Evolutionary conservation across 2,113 vertebrate genomes (phyloP).

Genomic region (Oncorhynchus clarkii): DNA sequence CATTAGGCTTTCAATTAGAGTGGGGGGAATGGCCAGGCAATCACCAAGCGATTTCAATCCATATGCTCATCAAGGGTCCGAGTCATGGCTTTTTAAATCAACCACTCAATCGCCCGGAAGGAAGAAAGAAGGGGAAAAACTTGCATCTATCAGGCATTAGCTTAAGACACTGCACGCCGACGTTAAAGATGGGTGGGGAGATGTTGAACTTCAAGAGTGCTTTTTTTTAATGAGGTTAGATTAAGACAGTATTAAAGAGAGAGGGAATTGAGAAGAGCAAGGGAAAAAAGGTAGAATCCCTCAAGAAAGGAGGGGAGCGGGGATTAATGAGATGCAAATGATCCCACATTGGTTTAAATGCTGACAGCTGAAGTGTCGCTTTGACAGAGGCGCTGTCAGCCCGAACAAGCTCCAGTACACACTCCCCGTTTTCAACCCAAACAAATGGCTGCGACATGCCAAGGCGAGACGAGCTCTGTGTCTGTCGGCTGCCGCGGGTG

Average conservation of each 20-base stretch:
- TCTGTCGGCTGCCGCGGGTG: slow-evolving; percentile 49
- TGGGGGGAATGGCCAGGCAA: slow-evolving; percentile 66
- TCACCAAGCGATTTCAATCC: slow-evolving; percentile 73
- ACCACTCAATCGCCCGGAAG: slow-evolving; percentile 31
- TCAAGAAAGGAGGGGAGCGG: slow-evolving; percentile 40
- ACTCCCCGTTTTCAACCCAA: slow-evolving; percentile 49
- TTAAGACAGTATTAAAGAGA: slow-evolving; percentile 53
- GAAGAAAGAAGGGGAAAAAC: slow-evolving; percentile 34
- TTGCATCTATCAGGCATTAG: slow-evolving; percentile 62
- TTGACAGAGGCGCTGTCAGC: slow-evolving; percentile 55
- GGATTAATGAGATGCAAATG: slow-evolving; percentile 69
- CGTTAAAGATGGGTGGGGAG: slow-evolving; percentile 19
- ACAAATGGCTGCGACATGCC: slow-evolving; percentile 47
- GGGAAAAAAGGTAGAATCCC: slow-evolving; percentile 34
- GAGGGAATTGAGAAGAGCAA: slow-evolving; percentile 22
- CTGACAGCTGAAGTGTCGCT: slow-evolving; percentile 59
- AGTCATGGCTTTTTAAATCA: slow-evolving; percentile 74
- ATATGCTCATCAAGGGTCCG: slow-evolving; percentile 72
- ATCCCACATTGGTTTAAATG: slow-evolving; percentile 55
- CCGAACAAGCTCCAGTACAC: slow-evolving; percentile 63
- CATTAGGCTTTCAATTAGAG: slow-evolving; percentile 78
- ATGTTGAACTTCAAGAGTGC: slow-evolving; percentile 50
- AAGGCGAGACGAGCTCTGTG: slow-evolving; percentile 41
- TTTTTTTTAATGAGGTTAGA: slow-evolving; percentile 60
- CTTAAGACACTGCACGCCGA: slow-evolving; percentile 12